Evolutionary conservation across 2,113 vertebrate species (phyloP), one percentile per base, ranked within the genome.

Genomic region (Coregonus clupeaformis): DNA sequence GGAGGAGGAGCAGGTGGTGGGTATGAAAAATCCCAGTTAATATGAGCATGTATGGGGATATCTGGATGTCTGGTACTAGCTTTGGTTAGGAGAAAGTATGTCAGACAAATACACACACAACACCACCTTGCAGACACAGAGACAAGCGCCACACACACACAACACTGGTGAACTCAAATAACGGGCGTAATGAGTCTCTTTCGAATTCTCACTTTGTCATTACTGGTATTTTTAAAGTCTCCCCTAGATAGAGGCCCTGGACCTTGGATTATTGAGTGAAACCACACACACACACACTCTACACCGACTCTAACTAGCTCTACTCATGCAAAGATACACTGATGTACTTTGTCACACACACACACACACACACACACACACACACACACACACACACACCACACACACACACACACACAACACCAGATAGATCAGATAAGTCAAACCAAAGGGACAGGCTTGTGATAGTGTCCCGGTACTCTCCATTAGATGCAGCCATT

Each of bases 21-120:
- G 45, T 47, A 47, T 9, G 13, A 13, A 1, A 47, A 47, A 94
- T 90, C 93, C 93, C 80, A 93, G 92, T n/a, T 93, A 6, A 6
- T 55, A 20, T 18, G 52, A 20, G 52, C 16, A 55, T 42, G 36
- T 42, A 42, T n/a, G n/a, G 36, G 36, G 36, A 42, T 42, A 42
- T 94, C 73, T 94, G 94, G 82, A 95, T 94, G 82, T 95, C 93
- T 42, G 36, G 36, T 42, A 42, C 36, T 42, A 42, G 9, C 9
- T 42, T 14, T 25, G 3, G 29, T 66, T 29, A 32, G 29, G 5
- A 20, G 16, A 32, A 9, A 67, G 18, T 16, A 32, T 18, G 65
- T 30, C 30, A 36, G 64, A 20, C 65, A n/a, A 94, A 94, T 7
- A 67, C 20, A 36, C 27, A 67, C 18, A 20, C 27, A 27, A 27